A percentile compares a stretch with the other conserved stretches of the same genome.
Conservation (phyloP, 1,140 invertebrate species). For the Drosophila carrolli region DNA sequence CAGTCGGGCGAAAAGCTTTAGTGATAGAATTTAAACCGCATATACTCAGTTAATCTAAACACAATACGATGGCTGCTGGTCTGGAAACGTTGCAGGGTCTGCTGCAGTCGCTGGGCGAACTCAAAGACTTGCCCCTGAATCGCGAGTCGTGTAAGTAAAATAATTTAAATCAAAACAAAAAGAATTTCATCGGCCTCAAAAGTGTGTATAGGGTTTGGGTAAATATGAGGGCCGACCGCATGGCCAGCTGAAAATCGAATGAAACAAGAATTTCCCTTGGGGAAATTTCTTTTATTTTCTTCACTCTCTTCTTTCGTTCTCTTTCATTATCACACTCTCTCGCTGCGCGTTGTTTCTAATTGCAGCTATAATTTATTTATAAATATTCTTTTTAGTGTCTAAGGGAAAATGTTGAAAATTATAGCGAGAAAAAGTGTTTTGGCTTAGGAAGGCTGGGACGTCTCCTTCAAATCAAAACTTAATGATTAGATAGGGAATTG, state of each 20-base stretch:
- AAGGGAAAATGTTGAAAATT: conserved; percentile 22
- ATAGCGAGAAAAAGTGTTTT: conserved; percentile 10
- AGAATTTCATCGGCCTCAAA: conserved; percentile 23
- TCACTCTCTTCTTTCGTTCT: conserved; percentile 6
- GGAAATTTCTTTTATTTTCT: conserved; percentile 27
- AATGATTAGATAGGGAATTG: conserved; percentile 13
- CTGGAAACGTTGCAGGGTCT: conserved; percentile 72
- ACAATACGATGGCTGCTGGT: conserved; percentile 69
- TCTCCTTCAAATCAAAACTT: conserved; percentile 1
- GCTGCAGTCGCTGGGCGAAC: conserved; percentile 68
- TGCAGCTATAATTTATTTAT: conserved; percentile 77
- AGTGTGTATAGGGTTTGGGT: conserved; percentile 12
- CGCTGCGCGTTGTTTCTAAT: conserved; percentile 51
- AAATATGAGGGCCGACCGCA: conserved; percentile 42
- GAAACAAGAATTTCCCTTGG: conserved; percentile 40
- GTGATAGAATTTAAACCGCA: conserved; percentile 45
- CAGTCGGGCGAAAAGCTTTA: conserved; percentile 48
- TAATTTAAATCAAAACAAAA: not conserved
- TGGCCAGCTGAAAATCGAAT: conserved; percentile 35
- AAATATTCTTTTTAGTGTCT: conserved; percentile 56
- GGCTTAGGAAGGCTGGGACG: not conserved
- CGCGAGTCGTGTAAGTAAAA: conserved; percentile 79
- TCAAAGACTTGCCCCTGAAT: conserved; percentile 73
- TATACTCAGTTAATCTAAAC: conserved; percentile 26
- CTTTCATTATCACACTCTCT: conserved; percentile 18